Evolutionary conservation across 2,113 vertebrate genomes (phyloP).

Genomic region (Paralichthys olivaceus): DNA sequence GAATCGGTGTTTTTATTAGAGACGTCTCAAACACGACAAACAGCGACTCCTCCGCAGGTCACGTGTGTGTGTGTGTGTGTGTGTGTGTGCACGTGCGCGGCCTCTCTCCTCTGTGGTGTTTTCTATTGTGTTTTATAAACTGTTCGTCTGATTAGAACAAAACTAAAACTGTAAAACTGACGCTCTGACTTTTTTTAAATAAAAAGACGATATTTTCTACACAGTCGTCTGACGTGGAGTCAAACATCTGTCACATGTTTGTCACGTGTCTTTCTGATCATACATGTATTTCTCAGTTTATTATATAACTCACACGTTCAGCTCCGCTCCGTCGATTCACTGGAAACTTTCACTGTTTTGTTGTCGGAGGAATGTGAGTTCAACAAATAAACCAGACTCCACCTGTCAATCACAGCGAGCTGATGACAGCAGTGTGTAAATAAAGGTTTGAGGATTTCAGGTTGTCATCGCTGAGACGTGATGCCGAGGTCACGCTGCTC

Average conservation of each 20-base stretch:
- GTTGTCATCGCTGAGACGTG: neutral
- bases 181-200: slow-evolving; percentile 54
- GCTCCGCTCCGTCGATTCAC: too few species aligned
- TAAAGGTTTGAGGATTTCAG: slow-evolving; percentile 16
- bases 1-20: too few species aligned
- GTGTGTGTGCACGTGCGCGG: neutral
- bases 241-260: too few species aligned
- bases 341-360: too few species aligned
- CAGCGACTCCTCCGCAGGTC: too few species aligned
- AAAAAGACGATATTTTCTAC: slow-evolving; percentile 59
- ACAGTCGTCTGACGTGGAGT: neutral
- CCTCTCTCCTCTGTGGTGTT: neutral
- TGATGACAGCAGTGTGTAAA: slow-evolving; percentile 24
- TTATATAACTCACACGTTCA: too few species aligned
- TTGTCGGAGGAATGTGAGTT: too few species aligned
- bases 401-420: neutral
- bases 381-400: neutral
- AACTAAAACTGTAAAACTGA: neutral
- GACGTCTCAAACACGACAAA: too few species aligned
- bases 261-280: too few species aligned
- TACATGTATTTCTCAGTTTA: too few species aligned
- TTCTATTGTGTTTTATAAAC: slow-evolving; percentile 41
- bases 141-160: neutral
- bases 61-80: neutral
- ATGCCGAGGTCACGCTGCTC: neutral